Conservation (phyloP, 2,888 invertebrate genomes). For the Aspidapion aeneum region DNA sequence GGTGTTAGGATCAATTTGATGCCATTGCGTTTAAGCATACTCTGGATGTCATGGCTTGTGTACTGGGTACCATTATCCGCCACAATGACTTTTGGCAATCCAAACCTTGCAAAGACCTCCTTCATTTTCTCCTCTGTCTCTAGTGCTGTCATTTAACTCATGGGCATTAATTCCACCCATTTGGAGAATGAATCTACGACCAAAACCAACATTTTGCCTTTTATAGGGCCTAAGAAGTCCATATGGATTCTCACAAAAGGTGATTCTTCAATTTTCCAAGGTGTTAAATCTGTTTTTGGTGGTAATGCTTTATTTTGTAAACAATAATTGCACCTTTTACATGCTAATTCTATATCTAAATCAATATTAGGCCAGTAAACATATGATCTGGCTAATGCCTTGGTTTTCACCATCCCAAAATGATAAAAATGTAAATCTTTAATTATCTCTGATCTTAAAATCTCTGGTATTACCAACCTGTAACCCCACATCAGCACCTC, state of each 20-base stretch:
- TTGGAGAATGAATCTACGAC: background rate
- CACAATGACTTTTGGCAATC: background rate
- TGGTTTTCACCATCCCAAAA: background rate
- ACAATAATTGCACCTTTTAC: background rate
- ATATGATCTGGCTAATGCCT: background rate
- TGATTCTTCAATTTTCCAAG: background rate
- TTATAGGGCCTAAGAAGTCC: background rate
- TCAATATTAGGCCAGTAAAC: background rate
- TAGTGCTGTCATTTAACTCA: background rate
- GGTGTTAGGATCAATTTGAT: background rate
- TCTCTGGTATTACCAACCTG: conserved; percentile 5
- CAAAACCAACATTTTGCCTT: background rate
- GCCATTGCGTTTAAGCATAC: conserved; percentile 13
- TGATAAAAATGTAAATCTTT: background rate
- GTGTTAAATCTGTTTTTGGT: background rate
- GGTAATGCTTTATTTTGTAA: background rate
- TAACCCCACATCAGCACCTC: conserved; percentile 6
- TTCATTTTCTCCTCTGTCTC: background rate
- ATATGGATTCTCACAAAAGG: background rate
- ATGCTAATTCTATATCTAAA: no score
- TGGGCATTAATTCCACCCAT: background rate
- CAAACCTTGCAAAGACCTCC: background rate
- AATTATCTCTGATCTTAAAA: background rate
- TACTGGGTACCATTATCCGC: conserved; percentile 6
- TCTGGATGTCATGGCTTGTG: background rate